phyloP scores from a whole-genome alignment of 2,113 vertebrate species.

The Tiliqua scincoides region DNA sequence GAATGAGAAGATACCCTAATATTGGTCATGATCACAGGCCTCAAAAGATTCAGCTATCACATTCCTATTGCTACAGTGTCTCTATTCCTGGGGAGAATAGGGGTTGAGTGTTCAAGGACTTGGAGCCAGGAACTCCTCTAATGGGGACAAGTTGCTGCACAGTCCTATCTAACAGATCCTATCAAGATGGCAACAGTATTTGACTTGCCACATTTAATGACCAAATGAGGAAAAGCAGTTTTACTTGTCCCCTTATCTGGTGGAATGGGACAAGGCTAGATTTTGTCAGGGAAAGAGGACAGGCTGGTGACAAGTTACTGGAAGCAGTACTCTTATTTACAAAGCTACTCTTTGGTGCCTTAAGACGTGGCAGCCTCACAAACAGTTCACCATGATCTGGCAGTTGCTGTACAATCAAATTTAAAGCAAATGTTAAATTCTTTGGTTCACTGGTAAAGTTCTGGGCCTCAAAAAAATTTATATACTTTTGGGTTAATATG shows the following conservation, averaged over 20 bases:
- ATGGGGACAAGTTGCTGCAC: not conserved
- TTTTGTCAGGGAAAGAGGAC: not conserved
- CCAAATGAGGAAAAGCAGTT: not conserved
- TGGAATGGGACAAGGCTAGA: not conserved
- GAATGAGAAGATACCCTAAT: not conserved
- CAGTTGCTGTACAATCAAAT: not conserved
- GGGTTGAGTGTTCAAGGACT: not conserved
- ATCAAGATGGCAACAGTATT: not conserved
- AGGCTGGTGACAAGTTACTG: not conserved
- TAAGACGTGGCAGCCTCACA: not conserved
- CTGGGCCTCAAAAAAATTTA: not conserved
- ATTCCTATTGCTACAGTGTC: not conserved
- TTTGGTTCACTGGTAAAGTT: not conserved
- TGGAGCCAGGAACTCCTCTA: not conserved
- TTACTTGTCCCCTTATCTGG: not conserved
- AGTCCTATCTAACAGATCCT: not conserved
- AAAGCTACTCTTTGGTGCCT: not conserved
- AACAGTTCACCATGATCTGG: not conserved
- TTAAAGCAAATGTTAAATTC: not conserved
- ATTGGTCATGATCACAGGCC: not conserved
- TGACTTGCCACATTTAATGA: not conserved
- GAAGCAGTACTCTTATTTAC: not conserved
- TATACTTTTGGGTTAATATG: not conserved
- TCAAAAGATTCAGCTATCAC: not conserved
- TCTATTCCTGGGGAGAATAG: not conserved